Base-by-base conservation (phyloP, 2,797 vertebrate species). In the Falco columbarius region DNA sequence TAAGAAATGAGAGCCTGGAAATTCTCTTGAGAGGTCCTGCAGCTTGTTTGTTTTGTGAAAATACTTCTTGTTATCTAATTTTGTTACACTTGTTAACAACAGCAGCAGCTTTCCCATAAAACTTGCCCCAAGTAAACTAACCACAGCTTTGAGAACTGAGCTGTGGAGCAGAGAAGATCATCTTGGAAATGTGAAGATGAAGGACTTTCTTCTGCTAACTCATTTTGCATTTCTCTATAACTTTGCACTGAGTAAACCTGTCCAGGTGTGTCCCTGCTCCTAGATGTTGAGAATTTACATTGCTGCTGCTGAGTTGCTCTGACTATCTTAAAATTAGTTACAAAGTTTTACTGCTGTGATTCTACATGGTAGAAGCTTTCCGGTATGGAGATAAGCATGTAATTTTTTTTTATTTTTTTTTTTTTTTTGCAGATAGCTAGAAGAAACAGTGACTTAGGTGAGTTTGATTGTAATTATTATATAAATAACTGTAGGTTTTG, bases 21-120 rank as follows among this genome's bases (percentile, higher is more conserved):
- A 94, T 95, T 96, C 96, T 96, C 79, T 76, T 85, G 97, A 96
- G 96, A 97, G 92, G 75, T 97, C 90, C 87, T 76, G 92, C 80
- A 95, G 97, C 85, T 96, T 97, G 96, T 96, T 97, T 97, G 80
- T 95, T 95, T 95, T 93, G 68, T 95, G 85, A 89, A 96, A 97
- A 93, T 92, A 68, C 40, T 92, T 89, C 74, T 91, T 89, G 77
- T 79, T 96, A 91, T 96, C 95, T 96, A 93, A 96, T 92, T 95
- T 81, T 68, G 61, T 85, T 90, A 58, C 29, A 52, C 74, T 96
- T 95, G 92, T 90, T 96, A 97, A 88, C 87, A 91, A 59, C 89
- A 84, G 63, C 66, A 90, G 88, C 65, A 93, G 67, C 81, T 91
- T 97, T 95, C 90, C 89, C 87, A 82, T 80, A 95, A 94, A 95